Percentiles rank a stretch among this genome's conserved stretches.
phyloP scores from a whole-genome alignment of 2,113 vertebrate genomes.

The Xyliphius kryptos region DNA sequence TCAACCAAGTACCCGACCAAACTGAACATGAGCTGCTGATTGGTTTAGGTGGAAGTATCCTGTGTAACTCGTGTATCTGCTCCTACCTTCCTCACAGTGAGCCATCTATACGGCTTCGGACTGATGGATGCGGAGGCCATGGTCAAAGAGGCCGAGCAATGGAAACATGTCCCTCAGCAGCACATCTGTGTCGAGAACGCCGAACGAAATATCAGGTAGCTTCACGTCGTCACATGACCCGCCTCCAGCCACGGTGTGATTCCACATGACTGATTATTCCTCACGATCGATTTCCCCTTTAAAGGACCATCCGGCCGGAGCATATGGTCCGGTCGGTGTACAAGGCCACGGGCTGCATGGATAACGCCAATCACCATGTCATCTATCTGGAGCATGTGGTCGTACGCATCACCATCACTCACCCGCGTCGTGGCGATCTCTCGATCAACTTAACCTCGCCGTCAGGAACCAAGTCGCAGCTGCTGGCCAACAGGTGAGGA shows the following conservation, averaged over 20 bases:
- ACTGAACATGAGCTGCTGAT: too few relatives aligned
- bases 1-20: too few relatives aligned
- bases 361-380: slow-evolving; percentile 89
- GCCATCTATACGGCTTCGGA: slow-evolving; percentile 90
- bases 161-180: slow-evolving; percentile 89
- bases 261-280: neutral
- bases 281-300: neutral
- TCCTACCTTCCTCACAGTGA: slow-evolving; percentile 51
- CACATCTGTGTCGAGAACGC: slow-evolving; percentile 94
- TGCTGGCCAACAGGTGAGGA: slow-evolving; percentile 95
- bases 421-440: slow-evolving; percentile 91
- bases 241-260: neutral
- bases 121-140: slow-evolving; percentile 98
- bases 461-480: slow-evolving; percentile 95
- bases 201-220: slow-evolving; percentile 93
- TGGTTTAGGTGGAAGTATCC: too few relatives aligned
- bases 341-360: slow-evolving; percentile 91
- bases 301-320: slow-evolving; percentile 92
- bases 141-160: slow-evolving; percentile 94
- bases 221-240: neutral
- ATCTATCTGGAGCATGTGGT: slow-evolving; percentile 96
- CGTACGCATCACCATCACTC: slow-evolving; percentile 91
- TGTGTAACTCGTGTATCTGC: too few relatives aligned
- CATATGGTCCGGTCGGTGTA: slow-evolving; percentile 90
- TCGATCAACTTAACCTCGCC: slow-evolving; percentile 97